Evolutionary conservation across 2,113 vertebrate genomes (phyloP), one percentile per base, ranked within the genome.

Genomic region (Zeus faber): DNA sequence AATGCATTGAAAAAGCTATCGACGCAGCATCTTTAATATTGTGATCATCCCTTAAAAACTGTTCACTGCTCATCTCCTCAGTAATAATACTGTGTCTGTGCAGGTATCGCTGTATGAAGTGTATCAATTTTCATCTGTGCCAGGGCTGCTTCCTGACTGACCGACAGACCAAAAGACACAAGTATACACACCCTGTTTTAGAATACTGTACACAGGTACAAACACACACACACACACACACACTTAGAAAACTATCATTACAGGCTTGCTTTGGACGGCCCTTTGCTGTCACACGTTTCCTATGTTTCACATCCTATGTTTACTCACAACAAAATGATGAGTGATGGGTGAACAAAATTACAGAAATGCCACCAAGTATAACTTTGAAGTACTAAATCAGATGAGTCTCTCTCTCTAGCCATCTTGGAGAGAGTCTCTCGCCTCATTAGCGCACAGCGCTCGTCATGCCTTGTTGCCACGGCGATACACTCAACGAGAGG

Each of bases 101-200:
- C 70, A 95, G 94, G 74, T 93, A 91, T 80, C 79, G 74, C 50
- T 96, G 94, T 78, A 70, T 92, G 63, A 95, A 91, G 72, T 94
- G 94, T 71, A 72, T 93, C 33, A 88, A 88, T 65, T 85, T 93
- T 63, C 91, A 94, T 37, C 69, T 94, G 72, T 96, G 93, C 76
- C 92, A 94, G 68, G 78, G 43, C 41, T 96, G 93, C 69, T 95
- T 93, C 81, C 76, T 93, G 47, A 88, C 80, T 0, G 75, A 86
- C 21, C 70, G 49, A 62, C 69, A 87, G 44, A 83, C 65, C 13
- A 83, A 82, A 43, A 90, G 85, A 49, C 93, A 91, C 76, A 90
- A 91, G 74, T 77, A 25, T 4, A 85, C 83, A 20, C 92, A 93
- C 56, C 86, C 90, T 41, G 65, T 92, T 37, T 21, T 83, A 2